Conservation (phyloP, 2,797 vertebrate species). For the Sphaeramia orbicularis region DNA sequence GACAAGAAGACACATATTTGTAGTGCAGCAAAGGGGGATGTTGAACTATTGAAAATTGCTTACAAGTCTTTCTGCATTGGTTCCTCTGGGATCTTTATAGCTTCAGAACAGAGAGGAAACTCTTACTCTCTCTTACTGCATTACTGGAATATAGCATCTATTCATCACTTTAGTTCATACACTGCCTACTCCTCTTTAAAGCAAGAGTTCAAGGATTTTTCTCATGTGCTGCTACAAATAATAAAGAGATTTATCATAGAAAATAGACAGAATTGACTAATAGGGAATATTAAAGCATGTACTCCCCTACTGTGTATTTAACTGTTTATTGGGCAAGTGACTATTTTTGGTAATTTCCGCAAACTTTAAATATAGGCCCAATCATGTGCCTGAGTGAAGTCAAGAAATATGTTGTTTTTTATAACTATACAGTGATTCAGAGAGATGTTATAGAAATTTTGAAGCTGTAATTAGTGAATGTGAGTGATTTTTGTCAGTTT, state of each 20-base stretch:
- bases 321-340: too few species aligned
- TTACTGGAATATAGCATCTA: constrained; percentile 12
- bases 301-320: too few species aligned
- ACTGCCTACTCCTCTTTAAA: neutral
- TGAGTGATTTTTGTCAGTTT: too few species aligned
- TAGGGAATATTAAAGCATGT: too few species aligned
- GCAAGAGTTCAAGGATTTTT: neutral
- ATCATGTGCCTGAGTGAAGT: too few species aligned
- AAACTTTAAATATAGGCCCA: too few species aligned
- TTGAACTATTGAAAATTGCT: constrained; percentile 50
- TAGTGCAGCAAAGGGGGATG: constrained; percentile 19
- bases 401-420: too few species aligned
- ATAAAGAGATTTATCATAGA: neutral
- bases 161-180: constrained; percentile 11
- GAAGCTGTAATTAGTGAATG: too few species aligned
- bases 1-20: constrained; percentile 54
- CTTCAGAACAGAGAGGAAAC: constrained; percentile 22
- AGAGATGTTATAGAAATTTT: too few species aligned
- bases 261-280: neutral
- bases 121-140: constrained; percentile 18
- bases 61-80: constrained; percentile 18
- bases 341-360: too few species aligned
- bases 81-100: constrained; percentile 45
- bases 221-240: neutral
- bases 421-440: too few species aligned